Base-by-base conservation (phyloP, 1,140 invertebrate species). In the Rhopalosiphum maidis region DNA sequence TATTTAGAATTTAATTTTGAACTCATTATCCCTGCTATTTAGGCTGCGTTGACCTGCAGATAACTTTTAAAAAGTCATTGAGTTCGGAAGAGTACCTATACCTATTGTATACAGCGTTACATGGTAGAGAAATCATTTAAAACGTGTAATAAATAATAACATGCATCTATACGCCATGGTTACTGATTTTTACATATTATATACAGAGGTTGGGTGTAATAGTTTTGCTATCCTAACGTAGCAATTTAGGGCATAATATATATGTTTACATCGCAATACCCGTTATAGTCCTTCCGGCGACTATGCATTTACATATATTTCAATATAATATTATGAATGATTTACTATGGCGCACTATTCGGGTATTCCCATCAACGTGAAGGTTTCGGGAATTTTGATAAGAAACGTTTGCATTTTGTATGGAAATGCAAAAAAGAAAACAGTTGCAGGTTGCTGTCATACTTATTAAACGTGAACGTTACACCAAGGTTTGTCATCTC, bases 1-100 rank as follows among this genome's bases (percentile, higher is more conserved):
- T 18, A n/a, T n/a, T 77, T n/a, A n/a, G 60, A 77, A 77, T 77
- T 88, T 88, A 35, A 88, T 88, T 88, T 88, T 88, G 30, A 88
- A 88, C 46, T 88, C 46, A n/a, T 88, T 88, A 88, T 48, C 46
- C 46, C 15, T 88, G 30, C 48, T 51, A 15, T n/a, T 88, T 21
- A 21, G 46, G 30, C 46, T 6, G 6, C 30, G 2, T 88, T 88
- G 30, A 88, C 46, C 43, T 88, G 7, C 21, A 6, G 43, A 88
- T 48, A 86, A 86, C 86, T 48, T 48, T 88, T 88, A 11, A 88
- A 35, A 88, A 88, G 30, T 88, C 41, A 46, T 86, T 86, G 41
- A 4, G 23, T 46, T 86, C 30, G 8, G 1, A 23, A 83, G n/a
- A 21, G n/a, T 37, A 68, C 21, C 21, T 54, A 54, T 54, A 35